These are phyloP conservation scores for Bergia puertoricense DNA, from an alignment of 92 coral and sea anemone species.

Conservation along the genomic window DNA sequence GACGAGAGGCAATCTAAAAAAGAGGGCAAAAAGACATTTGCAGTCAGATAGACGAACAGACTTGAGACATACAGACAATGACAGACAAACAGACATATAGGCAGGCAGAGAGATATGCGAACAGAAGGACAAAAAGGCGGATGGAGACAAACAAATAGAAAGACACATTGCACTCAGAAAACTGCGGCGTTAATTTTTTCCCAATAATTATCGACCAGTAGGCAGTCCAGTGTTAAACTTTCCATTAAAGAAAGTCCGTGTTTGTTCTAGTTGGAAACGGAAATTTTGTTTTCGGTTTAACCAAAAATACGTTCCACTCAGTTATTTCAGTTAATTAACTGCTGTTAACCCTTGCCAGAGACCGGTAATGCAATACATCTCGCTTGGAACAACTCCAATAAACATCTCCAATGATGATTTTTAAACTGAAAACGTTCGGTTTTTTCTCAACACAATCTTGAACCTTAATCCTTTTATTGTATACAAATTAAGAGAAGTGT, in stretches of 20 bases:
- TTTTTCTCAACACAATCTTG: not conserved
- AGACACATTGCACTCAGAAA: not conserved
- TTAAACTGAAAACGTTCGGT: not conserved
- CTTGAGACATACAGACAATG: not conserved
- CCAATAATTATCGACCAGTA: not conserved
- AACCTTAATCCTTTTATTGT: too few relatives aligned
- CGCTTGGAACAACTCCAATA: not conserved
- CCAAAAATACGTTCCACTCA: not conserved
- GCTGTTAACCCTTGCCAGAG: not conserved
- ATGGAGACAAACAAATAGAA: not conserved
- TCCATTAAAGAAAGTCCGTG: not conserved
- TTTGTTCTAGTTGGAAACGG: too few relatives aligned
- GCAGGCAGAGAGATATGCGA: not conserved
- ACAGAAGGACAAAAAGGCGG: not conserved
- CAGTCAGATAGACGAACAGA: not conserved
- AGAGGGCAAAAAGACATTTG: not conserved
- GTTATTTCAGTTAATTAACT: too few relatives aligned
- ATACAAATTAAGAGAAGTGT: not conserved
- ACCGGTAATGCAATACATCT: not conserved
- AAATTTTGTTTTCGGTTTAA: too few relatives aligned
- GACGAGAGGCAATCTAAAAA: not conserved
- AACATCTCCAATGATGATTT: not conserved
- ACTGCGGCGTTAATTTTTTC: not conserved
- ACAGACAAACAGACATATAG: not conserved
- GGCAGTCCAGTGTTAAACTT: not conserved